Percentiles rank a stretch among this genome's conserved stretches.
phyloP scores from a whole-genome alignment of 2,113 vertebrate genomes.

The Zosterops pallidus region DNA sequence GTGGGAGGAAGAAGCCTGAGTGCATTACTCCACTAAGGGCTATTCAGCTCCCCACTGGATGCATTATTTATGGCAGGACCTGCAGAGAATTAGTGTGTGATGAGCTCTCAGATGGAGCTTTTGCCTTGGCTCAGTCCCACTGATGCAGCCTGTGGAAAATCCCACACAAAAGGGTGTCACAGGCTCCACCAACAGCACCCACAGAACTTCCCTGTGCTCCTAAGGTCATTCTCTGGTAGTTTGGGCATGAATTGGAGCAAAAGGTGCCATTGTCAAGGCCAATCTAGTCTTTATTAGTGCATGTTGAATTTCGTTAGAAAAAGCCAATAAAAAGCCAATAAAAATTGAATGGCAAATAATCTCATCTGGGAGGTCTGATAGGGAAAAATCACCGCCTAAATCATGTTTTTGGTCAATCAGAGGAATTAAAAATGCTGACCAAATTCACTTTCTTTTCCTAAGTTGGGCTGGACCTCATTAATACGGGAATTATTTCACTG shows the following conservation, averaged over 20 bases:
- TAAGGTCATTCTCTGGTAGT: neutral
- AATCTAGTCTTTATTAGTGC: neutral
- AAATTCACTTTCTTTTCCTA: neutral
- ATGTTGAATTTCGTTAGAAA: neutral
- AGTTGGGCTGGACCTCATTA: neutral
- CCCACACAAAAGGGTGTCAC: neutral
- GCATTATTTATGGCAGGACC: slow-evolving; percentile 65
- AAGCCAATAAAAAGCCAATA: neutral
- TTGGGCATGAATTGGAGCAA: neutral
- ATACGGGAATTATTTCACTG: neutral
- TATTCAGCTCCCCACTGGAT: slow-evolving; percentile 6
- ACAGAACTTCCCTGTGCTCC: neutral
- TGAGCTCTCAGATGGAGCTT: slow-evolving; percentile 28
- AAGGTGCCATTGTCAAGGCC: neutral
- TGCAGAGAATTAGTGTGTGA: slow-evolving; percentile 47
- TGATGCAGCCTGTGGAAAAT: neutral
- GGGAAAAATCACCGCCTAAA: neutral
- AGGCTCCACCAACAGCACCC: neutral
- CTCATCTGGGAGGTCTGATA: neutral
- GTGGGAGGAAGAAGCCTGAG: slow-evolving; percentile 33
- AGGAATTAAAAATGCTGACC: neutral
- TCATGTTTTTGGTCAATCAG: neutral
- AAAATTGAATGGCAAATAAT: neutral
- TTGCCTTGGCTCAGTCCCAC: neutral
- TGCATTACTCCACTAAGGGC: slow-evolving; percentile 27